Evolutionary conservation across 2,797 vertebrate species (phyloP), one percentile per base, ranked within the genome.

Genomic region (Ateles fusciceps): DNA sequence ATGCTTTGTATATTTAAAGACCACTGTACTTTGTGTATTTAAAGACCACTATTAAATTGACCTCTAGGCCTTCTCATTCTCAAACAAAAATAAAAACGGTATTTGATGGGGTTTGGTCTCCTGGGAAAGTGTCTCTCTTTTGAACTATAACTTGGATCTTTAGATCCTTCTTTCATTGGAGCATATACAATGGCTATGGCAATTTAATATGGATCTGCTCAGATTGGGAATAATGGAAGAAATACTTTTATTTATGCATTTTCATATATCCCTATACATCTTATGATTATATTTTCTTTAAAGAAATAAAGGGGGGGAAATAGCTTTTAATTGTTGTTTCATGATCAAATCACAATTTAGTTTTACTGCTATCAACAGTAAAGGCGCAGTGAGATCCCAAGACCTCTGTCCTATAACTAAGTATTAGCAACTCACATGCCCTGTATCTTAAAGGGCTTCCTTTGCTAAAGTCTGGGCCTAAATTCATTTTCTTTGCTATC

Each of bases 401-500:
- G 39, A 36, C 5, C 61, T 95, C 8, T 96, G 68, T 50, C 21
- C 52, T 89, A 5, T 44, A 59, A 89, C 14, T 79, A 81, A 17
- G 15, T 44, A 42, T 61, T 68, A 76, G 79, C 74, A 57, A 4
- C 3, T 86, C 48, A n/a, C 8, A 19, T 55, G 48, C 46, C 50
- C 28, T 92, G 57, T 33, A 57, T 28, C 33, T 92, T 71, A 91
- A 64, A 30, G 46, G 36, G 30, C 28, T 84, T 46, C 48, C 30
- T 96, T 74, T 96, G 42, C 28, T 64, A 42, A 85, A 74, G 71
- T 22, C 92, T 97, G 81, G 59, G 52, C 21, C 61, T 93, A 86
- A 95, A 91, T 48, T 26, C 68, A 93, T 75, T 71, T 71, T 94
- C 91, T 95, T 55, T 97, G 26, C 89, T 94, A 1, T 72, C 59